Evolutionary conservation across 2,113 vertebrate species (phyloP).

Genomic region (Eulemur rufifrons): DNA sequence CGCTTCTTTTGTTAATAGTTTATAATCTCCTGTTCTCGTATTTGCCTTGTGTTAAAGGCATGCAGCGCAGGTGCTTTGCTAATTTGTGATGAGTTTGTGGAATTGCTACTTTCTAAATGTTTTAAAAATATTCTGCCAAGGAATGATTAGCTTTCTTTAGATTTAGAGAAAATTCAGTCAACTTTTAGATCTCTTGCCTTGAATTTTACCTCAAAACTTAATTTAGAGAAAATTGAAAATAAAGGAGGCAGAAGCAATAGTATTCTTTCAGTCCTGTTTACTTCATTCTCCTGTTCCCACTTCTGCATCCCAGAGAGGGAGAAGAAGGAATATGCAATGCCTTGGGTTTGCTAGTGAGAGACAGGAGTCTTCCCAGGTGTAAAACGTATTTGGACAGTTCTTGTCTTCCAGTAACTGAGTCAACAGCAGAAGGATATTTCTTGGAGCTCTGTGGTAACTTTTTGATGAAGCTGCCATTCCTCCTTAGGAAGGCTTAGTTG

Average conservation of each 20-base stretch:
- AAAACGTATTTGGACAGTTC: not conserved
- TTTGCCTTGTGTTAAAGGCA: not conserved
- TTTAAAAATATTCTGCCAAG: not conserved
- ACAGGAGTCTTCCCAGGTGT: not conserved
- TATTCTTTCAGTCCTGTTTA: not conserved
- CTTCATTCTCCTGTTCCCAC: not conserved
- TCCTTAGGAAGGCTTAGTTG: not conserved
- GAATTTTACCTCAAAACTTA: not conserved
- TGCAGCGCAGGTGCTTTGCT: not conserved
- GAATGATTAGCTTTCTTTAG: not conserved
- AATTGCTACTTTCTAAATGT: not conserved
- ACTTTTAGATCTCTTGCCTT: not conserved
- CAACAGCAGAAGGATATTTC: not conserved
- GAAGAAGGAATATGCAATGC: not conserved
- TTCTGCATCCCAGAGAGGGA: not conserved
- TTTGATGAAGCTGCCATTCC: not conserved
- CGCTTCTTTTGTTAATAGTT: not conserved
- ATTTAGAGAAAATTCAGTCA: not conserved
- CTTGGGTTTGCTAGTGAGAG: not conserved
- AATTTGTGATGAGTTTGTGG: not conserved
- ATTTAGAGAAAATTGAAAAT: conserved; percentile 10
- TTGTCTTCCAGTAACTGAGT: not conserved
- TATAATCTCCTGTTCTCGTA: not conserved
- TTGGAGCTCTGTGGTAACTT: not conserved
- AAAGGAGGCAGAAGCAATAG: not conserved